phyloP scores from a whole-genome alignment of 2,113 vertebrate genomes.

The Abramis brama region DNA sequence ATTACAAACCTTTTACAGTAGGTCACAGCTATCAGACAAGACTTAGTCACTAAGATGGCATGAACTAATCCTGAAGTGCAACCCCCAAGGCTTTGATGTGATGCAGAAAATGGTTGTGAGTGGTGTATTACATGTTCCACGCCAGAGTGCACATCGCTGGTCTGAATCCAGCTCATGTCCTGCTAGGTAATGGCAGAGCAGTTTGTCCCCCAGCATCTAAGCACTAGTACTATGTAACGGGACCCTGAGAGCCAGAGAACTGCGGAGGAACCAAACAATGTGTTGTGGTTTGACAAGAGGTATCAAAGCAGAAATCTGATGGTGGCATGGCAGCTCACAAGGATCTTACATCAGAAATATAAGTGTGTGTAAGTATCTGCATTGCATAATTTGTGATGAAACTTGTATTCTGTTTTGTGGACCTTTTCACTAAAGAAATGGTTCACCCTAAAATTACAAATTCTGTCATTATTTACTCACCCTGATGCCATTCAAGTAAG shows the following conservation, averaged over 20 bases:
- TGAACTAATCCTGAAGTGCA: neutral
- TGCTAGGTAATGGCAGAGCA: conserved; percentile 16
- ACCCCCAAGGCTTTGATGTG: conserved; percentile 26
- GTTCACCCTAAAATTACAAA: neutral
- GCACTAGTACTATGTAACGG: conserved; percentile 11
- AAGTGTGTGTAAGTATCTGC: neutral
- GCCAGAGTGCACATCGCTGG: conserved; percentile 29
- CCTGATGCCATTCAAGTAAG: neutral
- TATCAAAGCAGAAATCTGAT: conserved; percentile 54
- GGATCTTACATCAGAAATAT: conserved; percentile 26
- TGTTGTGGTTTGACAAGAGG: conserved; percentile 26
- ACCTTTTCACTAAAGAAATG: no score
- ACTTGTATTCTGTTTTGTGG: neutral
- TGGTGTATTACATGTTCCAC: neutral
- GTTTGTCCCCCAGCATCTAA: conserved; percentile 39
- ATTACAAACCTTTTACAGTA: conserved; percentile 15
- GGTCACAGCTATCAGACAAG: neutral
- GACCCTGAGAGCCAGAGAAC: conserved; percentile 1
- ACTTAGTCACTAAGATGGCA: neutral
- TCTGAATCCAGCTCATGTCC: conserved; percentile 15
- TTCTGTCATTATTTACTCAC: neutral
- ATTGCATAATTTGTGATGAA: neutral
- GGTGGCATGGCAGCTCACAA: neutral
- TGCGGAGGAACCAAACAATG: conserved; percentile 43
- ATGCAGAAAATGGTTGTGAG: conserved; percentile 22